Percentiles rank a stretch among this genome's conserved stretches.
Evolutionary conservation across 2,797 vertebrate species (phyloP).

Genomic region (Thalassophryne amazonica): DNA sequence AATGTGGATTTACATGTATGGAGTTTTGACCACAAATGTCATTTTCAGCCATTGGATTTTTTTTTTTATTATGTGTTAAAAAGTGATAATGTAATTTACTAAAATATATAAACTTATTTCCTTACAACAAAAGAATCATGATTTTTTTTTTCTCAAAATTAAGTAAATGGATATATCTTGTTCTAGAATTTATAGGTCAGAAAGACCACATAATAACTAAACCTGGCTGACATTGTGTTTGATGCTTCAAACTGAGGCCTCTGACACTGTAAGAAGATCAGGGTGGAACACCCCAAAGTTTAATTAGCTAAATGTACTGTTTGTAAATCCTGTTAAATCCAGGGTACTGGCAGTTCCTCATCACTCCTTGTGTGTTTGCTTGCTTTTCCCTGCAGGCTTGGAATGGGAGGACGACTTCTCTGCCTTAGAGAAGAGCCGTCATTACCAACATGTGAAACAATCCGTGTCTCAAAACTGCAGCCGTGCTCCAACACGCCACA

Average conservation of each 20-base stretch:
- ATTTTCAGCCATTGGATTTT: no score
- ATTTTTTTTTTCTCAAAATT: no score
- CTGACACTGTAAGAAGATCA: slow-evolving; percentile 6
- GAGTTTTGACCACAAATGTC: no score
- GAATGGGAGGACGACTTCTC: slow-evolving; percentile 95
- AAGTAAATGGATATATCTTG: no score
- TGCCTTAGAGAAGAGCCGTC: slow-evolving; percentile 77
- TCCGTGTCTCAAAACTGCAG: slow-evolving; percentile 68
- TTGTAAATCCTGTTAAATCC: background rate
- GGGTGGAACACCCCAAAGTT: slow-evolving; percentile 6
- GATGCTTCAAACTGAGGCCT: background rate
- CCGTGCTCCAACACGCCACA: slow-evolving; percentile 59
- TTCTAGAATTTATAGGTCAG: no score
- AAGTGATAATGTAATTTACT: no score
- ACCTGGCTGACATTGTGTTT: background rate
- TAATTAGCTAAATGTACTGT: slow-evolving; percentile 7
- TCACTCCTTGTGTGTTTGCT: slow-evolving; percentile 21
- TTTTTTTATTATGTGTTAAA: no score
- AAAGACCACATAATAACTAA: no score
- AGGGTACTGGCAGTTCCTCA: slow-evolving; percentile 9
- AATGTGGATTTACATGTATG: no score
- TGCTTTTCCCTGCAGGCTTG: slow-evolving; percentile 75
- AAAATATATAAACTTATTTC: no score
- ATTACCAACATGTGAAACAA: slow-evolving; percentile 22
- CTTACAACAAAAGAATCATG: no score